These are phyloP conservation scores for Syngnathus typhle DNA, from an alignment of 2,113 vertebrate genomes.

Conservation along the genomic window DNA sequence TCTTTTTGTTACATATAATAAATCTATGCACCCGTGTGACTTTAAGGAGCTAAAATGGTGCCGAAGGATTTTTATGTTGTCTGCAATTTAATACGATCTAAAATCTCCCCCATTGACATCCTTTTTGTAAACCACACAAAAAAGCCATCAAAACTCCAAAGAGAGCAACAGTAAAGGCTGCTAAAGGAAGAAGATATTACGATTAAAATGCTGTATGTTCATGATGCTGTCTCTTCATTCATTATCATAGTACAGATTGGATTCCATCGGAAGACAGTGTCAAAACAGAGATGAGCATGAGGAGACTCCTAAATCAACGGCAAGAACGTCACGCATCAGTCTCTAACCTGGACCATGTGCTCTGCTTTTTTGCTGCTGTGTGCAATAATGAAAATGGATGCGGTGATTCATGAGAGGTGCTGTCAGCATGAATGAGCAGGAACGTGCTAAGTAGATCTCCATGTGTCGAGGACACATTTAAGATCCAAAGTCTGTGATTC, in stretches of 20 bases:
- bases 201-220: background rate
- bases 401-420: slow-evolving; percentile 43
- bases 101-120: background rate
- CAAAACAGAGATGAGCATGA: slow-evolving; percentile 1
- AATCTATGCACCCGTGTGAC: background rate
- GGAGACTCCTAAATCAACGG: slow-evolving; percentile 4
- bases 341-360: background rate
- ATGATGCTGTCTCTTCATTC: background rate
- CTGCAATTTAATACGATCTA: background rate
- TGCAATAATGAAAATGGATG: slow-evolving; percentile 34
- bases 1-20: background rate
- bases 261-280: background rate
- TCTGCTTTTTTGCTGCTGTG: slow-evolving; percentile 22
- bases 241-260: no score
- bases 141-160: background rate
- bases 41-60: background rate
- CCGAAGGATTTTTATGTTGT: background rate
- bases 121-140: background rate
- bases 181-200: background rate
- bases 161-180: slow-evolving; percentile 1
- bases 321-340: background rate
- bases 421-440: slow-evolving; percentile 38
- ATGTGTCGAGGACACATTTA: slow-evolving; percentile 23
- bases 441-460: slow-evolving; percentile 28
- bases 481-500: slow-evolving; percentile 21